A percentile compares a stretch with the other conserved stretches of the same genome.
Conservation (phyloP, 1,140 invertebrate species). For the Anthonomus grandis region DNA sequence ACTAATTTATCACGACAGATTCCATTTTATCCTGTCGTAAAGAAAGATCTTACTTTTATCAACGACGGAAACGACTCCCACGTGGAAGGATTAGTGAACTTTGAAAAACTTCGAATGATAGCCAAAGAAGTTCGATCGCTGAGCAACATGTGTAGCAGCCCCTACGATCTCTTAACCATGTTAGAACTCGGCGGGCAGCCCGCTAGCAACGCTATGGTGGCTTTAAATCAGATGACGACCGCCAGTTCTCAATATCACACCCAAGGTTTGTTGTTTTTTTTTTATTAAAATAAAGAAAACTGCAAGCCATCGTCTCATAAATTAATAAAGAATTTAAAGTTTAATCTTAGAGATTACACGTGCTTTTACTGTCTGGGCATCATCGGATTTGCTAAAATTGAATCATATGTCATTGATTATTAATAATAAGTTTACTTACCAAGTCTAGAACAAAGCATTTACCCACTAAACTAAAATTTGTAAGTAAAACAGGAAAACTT, state of each 20-base stretch:
- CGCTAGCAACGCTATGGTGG: constrained; percentile 82
- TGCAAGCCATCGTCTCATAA: too few species aligned
- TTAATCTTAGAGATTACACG: too few species aligned
- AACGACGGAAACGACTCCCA: constrained; percentile 95
- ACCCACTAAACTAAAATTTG: too few species aligned
- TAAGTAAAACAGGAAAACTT: too few species aligned
- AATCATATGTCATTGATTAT: too few species aligned
- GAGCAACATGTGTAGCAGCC: constrained; percentile 95
- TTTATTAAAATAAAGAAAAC: too few species aligned
- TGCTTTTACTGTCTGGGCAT: too few species aligned
- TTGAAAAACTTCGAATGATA: constrained; percentile 98
- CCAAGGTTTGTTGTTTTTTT: constrained; percentile 35
- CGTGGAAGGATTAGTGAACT: constrained; percentile 92
- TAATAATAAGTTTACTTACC: too few species aligned
- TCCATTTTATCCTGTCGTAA: constrained; percentile 93
- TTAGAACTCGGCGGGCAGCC: constrained; percentile 81
- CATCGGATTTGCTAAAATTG: too few species aligned
- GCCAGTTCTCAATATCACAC: constrained; percentile 51
- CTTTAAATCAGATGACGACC: constrained; percentile 82
- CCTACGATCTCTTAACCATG: constrained; percentile 81
- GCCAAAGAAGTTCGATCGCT: constrained; percentile 93
- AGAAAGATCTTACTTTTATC: constrained; percentile 98
- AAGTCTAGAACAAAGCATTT: too few species aligned
- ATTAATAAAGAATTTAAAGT: too few species aligned
- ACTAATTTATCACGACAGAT: too few species aligned